A percentile compares a stretch with the other conserved stretches of the same genome.
Evolutionary conservation across 2,888 invertebrate genomes (phyloP).

Genomic region (Corbicula japonica): DNA sequence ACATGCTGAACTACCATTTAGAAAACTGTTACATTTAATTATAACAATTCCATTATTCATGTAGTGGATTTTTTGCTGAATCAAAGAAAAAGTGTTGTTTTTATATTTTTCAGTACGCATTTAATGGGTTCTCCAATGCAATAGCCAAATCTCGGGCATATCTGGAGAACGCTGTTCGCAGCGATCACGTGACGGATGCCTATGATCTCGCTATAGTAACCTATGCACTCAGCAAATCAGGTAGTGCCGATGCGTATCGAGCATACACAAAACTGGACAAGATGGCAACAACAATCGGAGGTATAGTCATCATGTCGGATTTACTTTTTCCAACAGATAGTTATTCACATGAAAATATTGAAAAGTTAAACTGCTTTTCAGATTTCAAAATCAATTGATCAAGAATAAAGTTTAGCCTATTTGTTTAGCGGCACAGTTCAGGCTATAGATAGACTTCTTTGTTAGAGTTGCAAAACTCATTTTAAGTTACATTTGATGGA

Average conservation of each 20-base stretch:
- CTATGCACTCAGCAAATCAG: constrained; percentile 79
- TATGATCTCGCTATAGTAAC: constrained; percentile 80
- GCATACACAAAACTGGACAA: constrained; percentile 67
- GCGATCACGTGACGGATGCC: constrained; percentile 69
- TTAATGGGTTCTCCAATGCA: not conserved
- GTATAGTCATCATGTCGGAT: not conserved
- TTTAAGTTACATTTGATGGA: too few species aligned
- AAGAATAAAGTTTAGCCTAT: not conserved
- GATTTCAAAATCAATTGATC: not conserved
- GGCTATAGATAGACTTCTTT: not conserved
- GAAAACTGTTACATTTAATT: too few species aligned
- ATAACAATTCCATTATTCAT: too few species aligned
- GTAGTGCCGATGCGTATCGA: constrained; percentile 64
- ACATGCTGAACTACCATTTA: too few species aligned
- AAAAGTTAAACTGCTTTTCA: not conserved
- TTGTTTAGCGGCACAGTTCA: not conserved
- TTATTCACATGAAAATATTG: not conserved
- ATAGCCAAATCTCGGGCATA: constrained; percentile 77
- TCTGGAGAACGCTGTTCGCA: constrained; percentile 77
- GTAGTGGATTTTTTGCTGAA: too few species aligned
- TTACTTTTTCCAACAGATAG: not conserved
- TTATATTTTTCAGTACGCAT: not conserved
- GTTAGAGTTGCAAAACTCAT: not conserved
- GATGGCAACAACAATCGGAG: constrained; percentile 50
- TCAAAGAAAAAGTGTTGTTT: not conserved